Evolutionary conservation across 2,113 vertebrate species (phyloP).

Genomic region (Aleadryas rufinucha): DNA sequence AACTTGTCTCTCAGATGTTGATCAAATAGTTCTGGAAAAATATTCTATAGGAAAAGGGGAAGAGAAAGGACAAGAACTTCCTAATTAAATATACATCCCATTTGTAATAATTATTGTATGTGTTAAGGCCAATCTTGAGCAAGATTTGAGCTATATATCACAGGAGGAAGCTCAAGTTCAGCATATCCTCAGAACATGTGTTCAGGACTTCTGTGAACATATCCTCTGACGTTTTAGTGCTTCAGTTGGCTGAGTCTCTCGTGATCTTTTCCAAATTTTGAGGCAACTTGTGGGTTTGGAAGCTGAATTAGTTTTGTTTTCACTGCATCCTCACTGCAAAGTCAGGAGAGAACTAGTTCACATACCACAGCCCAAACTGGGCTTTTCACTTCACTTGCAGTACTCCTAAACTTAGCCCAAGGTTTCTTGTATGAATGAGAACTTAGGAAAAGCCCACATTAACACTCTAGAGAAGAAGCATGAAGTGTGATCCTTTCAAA

Average conservation of each 20-base stretch:
- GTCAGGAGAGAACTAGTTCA: neutral
- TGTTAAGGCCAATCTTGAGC: neutral
- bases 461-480: neutral
- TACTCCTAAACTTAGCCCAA: neutral
- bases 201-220: neutral
- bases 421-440: neutral
- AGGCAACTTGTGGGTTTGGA: neutral
- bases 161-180: neutral
- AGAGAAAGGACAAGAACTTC: neutral
- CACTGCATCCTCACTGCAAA: neutral
- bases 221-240: neutral
- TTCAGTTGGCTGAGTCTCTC: neutral
- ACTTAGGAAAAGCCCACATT: neutral
- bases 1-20: neutral
- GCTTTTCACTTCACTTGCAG: neutral
- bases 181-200: neutral
- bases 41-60: neutral
- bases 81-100: neutral
- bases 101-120: neutral
- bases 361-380: neutral
- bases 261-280: neutral
- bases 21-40: neutral
- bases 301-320: neutral
- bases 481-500: neutral
- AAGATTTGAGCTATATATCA: neutral